These are phyloP conservation scores for Abscondita cerata DNA, from an alignment of 2,888 invertebrate species.

Conservation along the genomic window DNA sequence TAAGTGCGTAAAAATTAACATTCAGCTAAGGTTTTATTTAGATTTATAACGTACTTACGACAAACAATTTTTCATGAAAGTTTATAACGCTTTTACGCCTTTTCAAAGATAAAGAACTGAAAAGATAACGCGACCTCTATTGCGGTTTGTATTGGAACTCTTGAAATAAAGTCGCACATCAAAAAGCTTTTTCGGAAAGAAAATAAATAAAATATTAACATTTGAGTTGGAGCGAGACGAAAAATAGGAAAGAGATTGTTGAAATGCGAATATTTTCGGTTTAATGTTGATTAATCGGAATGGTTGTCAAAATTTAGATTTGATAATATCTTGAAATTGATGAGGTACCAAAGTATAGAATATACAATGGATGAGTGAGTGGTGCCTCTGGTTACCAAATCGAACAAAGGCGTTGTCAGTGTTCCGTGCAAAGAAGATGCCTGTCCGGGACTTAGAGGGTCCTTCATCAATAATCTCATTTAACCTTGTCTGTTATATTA, in stretches of 20 bases:
- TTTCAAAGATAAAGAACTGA: too few species aligned
- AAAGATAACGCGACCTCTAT: too few species aligned
- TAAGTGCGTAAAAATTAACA: too few species aligned
- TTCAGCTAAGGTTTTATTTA: too few species aligned
- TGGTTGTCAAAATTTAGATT: neutral
- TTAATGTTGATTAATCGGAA: conserved; percentile 14
- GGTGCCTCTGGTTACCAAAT: conserved; percentile 48
- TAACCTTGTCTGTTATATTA: conserved; percentile 47
- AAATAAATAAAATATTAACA: neutral
- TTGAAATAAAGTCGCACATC: neutral
- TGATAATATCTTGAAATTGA: conserved; percentile 28
- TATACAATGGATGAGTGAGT: conserved; percentile 26
- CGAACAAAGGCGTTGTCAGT: conserved; percentile 47
- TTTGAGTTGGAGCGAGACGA: too few species aligned
- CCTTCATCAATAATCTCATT: conserved; percentile 53
- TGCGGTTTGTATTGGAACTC: too few species aligned
- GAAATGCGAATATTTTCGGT: too few species aligned
- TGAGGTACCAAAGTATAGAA: conserved; percentile 21
- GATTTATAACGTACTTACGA: too few species aligned
- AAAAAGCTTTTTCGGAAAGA: neutral
- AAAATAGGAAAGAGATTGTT: too few species aligned
- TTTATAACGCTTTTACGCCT: too few species aligned
- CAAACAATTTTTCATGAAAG: too few species aligned
- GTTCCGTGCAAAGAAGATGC: conserved; percentile 47
- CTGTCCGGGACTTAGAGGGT: conserved; percentile 50